A percentile compares a stretch with the other conserved stretches of the same genome.
phyloP scores from a whole-genome alignment of 1,140 invertebrate species.

The Hypsibius dujardini region DNA sequence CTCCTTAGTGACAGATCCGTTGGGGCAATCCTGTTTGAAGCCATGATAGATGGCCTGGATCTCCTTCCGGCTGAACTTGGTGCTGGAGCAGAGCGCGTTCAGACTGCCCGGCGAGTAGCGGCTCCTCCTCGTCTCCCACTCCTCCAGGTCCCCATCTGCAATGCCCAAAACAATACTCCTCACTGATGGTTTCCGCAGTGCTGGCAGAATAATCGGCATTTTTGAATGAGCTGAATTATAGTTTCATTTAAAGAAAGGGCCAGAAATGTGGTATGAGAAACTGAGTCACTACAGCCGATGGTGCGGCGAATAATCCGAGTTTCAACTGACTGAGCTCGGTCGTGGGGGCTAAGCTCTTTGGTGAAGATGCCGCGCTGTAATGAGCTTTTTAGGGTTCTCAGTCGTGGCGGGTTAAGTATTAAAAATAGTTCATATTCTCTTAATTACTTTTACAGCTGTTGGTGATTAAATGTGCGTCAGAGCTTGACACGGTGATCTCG shows the following conservation, averaged over 20 bases:
- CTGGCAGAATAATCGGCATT: too few relatives aligned
- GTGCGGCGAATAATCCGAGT: background rate
- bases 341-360: too few relatives aligned
- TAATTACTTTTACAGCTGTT: background rate
- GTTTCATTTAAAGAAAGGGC: too few relatives aligned
- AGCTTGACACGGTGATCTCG: too few relatives aligned
- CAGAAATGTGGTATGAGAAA: too few relatives aligned
- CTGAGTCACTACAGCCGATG: background rate
- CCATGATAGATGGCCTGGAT: conserved; percentile 88
- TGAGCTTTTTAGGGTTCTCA: too few relatives aligned
- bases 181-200: too few relatives aligned
- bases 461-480: background rate
- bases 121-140: background rate
- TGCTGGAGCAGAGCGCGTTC: conserved; percentile 73
- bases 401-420: too few relatives aligned
- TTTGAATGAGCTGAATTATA: too few relatives aligned
- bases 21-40: conserved; percentile 94
- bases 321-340: background rate
- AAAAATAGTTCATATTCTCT: too few relatives aligned
- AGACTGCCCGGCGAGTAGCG: conserved; percentile 51
- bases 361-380: too few relatives aligned
- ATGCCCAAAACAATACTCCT: background rate
- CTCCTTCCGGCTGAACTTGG: conserved; percentile 82
- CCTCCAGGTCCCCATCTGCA: conserved; percentile 14
- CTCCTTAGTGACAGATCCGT: conserved; percentile 85